phyloP scores from a whole-genome alignment of 1,140 invertebrate genomes.

The Leptinotarsa texana region DNA sequence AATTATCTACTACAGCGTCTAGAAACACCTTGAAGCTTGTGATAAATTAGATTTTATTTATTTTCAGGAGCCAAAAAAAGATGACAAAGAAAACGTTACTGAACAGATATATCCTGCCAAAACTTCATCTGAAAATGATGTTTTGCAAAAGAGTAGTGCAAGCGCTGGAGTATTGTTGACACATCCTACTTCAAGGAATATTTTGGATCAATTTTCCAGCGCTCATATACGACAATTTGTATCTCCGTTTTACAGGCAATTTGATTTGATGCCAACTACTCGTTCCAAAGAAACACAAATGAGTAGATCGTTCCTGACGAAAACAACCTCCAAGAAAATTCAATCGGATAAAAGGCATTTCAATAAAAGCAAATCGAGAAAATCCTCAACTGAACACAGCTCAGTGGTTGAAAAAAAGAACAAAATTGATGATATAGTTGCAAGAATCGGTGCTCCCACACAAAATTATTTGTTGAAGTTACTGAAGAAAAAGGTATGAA shows the following conservation, averaged over 20 bases:
- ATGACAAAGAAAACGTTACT: constrained; percentile 9
- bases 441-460: background rate
- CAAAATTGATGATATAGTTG: constrained; percentile 1
- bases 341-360: background rate
- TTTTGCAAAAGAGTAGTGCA: background rate
- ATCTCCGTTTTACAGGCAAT: constrained; percentile 34
- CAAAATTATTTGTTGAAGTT: background rate
- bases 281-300: background rate
- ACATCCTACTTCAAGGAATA: background rate
- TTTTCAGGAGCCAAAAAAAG: background rate
- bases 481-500: background rate
- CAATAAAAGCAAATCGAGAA: background rate
- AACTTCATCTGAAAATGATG: constrained; percentile 18
- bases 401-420: background rate
- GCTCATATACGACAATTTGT: constrained; percentile 36
- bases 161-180: background rate
- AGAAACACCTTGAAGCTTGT: no score
- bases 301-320: background rate
- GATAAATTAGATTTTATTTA: no score
- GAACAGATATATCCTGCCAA: background rate
- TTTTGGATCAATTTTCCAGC: constrained; percentile 29
- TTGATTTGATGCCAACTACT: background rate
- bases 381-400: background rate
- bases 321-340: background rate
- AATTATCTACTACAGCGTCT: no score